Evolutionary conservation across 2,797 vertebrate genomes (phyloP), one percentile per base, ranked within the genome.

Genomic region (Hirundo rustica): DNA sequence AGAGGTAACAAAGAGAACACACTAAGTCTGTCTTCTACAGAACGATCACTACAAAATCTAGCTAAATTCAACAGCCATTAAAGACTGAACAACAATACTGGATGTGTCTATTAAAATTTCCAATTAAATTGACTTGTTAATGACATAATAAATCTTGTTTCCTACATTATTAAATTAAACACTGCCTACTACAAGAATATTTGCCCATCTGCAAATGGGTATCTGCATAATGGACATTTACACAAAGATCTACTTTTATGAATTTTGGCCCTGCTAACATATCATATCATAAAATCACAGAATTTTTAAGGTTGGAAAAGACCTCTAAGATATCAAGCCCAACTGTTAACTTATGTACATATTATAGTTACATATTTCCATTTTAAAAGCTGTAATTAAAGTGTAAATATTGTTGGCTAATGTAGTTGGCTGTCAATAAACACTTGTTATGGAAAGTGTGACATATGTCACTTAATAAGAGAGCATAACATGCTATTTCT

Each of bases 331-430:
- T 85, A 78, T 48, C 74, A 67, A 73, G 34, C 38, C 74, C 60
- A 90, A 79, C 74, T 53, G 32, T 73, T 78, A 85, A 79, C 47
- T 88, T 78, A 72, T 13, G 36, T 75, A 83, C 54, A 78, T 57
- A 70, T 53, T 32, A 68, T 64, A 71, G 68, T 66, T 81, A 75
- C 29, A 66, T 89, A 88, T 85, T 96, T 95, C 50, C 44, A 78
- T 90, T 90, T 95, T 58, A 75, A 93, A 92, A 79, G 79, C 85
- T 29, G 60, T 67, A 93, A 95, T 94, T 90, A 84, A 90, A 84
- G 53, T 76, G 85, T 92, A 96, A 97, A 96, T 96, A 95, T 78
- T 93, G 79, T 91, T 91, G 94, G 50, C 64, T 96, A 96, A 92
- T 86, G 29, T 84, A 76, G 64, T 50, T 95, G 83, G 77, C 80